These are phyloP conservation scores for Corydoras maculifer DNA, from an alignment of 2,113 vertebrate species.

Conservation along the genomic window DNA sequence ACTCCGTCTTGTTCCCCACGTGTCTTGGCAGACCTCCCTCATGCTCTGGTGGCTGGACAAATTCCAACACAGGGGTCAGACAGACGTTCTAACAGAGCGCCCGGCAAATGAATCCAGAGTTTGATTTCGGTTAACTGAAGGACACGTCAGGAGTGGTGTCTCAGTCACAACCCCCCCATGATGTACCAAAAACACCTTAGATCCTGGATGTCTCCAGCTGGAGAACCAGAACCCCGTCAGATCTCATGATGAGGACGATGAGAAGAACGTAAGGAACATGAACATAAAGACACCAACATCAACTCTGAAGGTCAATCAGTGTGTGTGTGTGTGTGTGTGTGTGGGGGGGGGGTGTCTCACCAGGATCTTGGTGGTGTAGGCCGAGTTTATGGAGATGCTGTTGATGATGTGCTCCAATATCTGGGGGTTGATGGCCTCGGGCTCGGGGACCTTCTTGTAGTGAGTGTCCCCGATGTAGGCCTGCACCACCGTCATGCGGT, in stretches of 20 bases:
- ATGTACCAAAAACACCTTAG: too few relatives aligned
- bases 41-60: conserved; percentile 81
- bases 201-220: too few relatives aligned
- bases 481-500: conserved; percentile 96
- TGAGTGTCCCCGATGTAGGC: conserved; percentile 77
- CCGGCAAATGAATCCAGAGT: too few relatives aligned
- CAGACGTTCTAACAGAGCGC: not conserved
- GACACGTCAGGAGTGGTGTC: too few relatives aligned
- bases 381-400: conserved; percentile 88
- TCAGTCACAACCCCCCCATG: too few relatives aligned
- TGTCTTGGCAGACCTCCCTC: conserved; percentile 90
- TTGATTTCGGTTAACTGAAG: too few relatives aligned
- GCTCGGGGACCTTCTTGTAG: conserved; percentile 75
- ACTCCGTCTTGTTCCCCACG: conserved; percentile 96
- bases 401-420: conserved; percentile 79
- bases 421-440: conserved; percentile 71
- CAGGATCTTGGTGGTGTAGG: conserved; percentile 95
- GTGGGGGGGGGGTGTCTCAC: conserved; percentile 57
- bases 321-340: too few relatives aligned
- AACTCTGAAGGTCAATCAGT: too few relatives aligned
- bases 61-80: not conserved
- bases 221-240: too few relatives aligned
- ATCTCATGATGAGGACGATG: too few relatives aligned
- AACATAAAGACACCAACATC: too few relatives aligned
- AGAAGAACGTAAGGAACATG: too few relatives aligned